A percentile compares a stretch with the other conserved stretches of the same genome.
phyloP scores from a whole-genome alignment of 1,140 invertebrate species.

The Alviniconcha marisindica region DNA sequence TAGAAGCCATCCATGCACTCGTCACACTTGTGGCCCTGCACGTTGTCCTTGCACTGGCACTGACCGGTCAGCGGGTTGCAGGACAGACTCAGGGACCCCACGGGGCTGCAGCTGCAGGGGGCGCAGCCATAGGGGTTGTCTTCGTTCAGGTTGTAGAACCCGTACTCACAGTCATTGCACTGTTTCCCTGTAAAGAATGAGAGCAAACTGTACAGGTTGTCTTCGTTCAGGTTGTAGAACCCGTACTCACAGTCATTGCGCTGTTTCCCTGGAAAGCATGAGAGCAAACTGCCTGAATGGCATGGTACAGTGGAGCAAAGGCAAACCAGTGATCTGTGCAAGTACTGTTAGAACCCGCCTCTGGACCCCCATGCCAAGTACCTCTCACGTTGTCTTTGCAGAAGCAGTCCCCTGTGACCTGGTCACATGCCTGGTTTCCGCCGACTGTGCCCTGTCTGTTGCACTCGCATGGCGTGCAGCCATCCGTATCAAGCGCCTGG shows the following conservation, averaged over 20 bases:
- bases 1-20: conserved; percentile 81
- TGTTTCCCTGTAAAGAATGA: conserved; percentile 34
- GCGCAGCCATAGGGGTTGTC: conserved; percentile 75
- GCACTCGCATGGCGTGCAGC: conserved; percentile 73
- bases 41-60: conserved; percentile 71
- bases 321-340: too few relatives aligned
- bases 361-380: too few relatives aligned
- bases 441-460: conserved; percentile 58
- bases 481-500: conserved; percentile 85
- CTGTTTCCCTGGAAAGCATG: conserved; percentile 34
- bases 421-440: conserved; percentile 78
- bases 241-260: conserved; percentile 93
- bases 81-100: conserved; percentile 66
- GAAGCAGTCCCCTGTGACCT: conserved; percentile 68
- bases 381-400: conserved; percentile 81
- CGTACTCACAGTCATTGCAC: conserved; percentile 91
- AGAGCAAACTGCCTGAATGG: too few relatives aligned
- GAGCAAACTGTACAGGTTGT: too few relatives aligned
- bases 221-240: conserved; percentile 82
- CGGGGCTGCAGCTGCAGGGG: conserved; percentile 72
- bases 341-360: too few relatives aligned
- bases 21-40: conserved; percentile 86
- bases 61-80: conserved; percentile 72
- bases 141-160: conserved; percentile 82
- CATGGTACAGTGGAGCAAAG: too few relatives aligned